Base-by-base conservation (phyloP, 2,888 invertebrate genomes). In the Drosophila imparisetae region DNA sequence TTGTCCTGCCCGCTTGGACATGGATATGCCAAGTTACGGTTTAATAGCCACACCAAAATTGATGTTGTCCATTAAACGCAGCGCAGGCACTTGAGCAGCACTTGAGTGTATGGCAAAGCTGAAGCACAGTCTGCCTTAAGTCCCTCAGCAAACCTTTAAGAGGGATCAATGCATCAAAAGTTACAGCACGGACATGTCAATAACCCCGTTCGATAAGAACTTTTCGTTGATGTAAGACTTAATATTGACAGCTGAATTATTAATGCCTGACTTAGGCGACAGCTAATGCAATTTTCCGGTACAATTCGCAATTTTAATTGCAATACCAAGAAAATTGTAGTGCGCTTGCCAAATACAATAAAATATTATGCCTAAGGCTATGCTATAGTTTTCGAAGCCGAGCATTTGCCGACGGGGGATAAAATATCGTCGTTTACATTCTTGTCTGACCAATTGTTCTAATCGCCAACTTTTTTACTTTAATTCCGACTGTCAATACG, bases 261-360 rank as follows among this genome's bases (percentile, higher is more conserved):
- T 75, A 84, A 86, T 80, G 67, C 63, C 42, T 52, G 68, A 71
- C 61, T 80, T 60, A 40, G 65, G 60, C 59, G 69, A 57, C 79
- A 53, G 69, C 36, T 74, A 76, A 85, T 76, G 76, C 71, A 61
- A 89, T 86, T 89, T 86, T 76, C 71, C 73, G 69, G 58, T 59
- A 79, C 73, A 75, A 59, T 81, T 85, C 57, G 57, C 85, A 72
- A 74, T 79, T 84, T 77, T 84, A 85, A 87, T 87, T 89, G 75
- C 82, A 64, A 8, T 48, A 36, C 24, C 29, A 36, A n/a, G 21
- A 11, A 38, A 32, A 10, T 11, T 32, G 32, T 32, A 1, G 32
- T 32, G 32, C 11, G 32, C 32, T 4, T 30, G 2, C 30, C 30
- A 30, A 30, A 30, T 8, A 30, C 2, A 30, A 2, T 30, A 2